Conservation (phyloP, 2,888 invertebrate species). For the Sphinx pinastri region DNA sequence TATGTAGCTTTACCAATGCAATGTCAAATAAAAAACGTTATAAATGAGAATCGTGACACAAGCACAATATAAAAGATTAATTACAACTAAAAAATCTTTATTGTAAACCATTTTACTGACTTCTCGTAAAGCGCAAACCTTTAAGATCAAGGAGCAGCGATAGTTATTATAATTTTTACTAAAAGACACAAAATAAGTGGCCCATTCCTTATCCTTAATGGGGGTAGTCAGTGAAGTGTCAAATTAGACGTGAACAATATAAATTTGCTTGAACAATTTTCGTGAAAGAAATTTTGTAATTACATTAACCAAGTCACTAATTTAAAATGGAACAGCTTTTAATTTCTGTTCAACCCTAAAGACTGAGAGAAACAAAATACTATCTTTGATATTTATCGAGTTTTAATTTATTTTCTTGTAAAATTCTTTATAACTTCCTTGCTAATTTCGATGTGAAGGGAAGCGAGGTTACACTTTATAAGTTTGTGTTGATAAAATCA, state of each 20-base stretch:
- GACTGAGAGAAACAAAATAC: background rate
- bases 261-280: constrained; percentile 22
- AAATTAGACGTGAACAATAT: constrained; percentile 27
- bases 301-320: constrained; percentile 26
- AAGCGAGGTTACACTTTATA: too few species aligned
- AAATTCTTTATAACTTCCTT: too few species aligned
- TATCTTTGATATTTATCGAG: background rate
- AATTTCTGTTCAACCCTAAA: background rate
- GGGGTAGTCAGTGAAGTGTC: constrained; percentile 12
- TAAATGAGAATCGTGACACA: constrained; percentile 13
- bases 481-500: too few species aligned
- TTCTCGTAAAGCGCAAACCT: too few species aligned
- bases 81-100: background rate
- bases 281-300: constrained; percentile 29
- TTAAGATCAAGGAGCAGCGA: too few species aligned
- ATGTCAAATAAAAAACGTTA: background rate
- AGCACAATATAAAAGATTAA: constrained; percentile 3
- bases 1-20: background rate
- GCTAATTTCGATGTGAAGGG: too few species aligned
- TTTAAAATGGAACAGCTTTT: constrained; percentile 17
- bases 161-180: too few species aligned
- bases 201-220: background rate
- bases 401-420: background rate
- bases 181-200: background rate
- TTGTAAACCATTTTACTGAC: background rate